Evolutionary conservation across 37 sponge, comb jelly and placozoan genomes (phyloP), one percentile per base, ranked within the genome.

Genomic region (Spongia lamella): DNA sequence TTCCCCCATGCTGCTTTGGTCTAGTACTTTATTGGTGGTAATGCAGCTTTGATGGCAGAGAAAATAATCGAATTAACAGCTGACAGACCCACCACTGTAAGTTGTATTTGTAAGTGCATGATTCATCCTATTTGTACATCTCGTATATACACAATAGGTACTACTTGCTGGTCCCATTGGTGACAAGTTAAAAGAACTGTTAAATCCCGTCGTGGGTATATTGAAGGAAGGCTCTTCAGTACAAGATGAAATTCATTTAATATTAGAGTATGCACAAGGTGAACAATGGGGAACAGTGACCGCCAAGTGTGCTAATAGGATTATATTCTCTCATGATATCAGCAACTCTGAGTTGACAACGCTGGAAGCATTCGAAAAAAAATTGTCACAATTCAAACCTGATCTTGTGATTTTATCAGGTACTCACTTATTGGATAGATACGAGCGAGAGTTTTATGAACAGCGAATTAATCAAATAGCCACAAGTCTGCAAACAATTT

Each of bases 1-100:
- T 32, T 55, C 39, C 22, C 29, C 37, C 29, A 29, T 54, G 35
- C 33, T 22, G 3, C 36, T 76, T 25, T 30, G 22, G 37, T 47
- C 14, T 72, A 94, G 95, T 66, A 82, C 39, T 84, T 75, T 54
- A 79, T 96, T 61, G 96, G 96, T 52, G 96, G 96, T 1, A 96
- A 96, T 86, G 96, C 91, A 51, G 96, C 90, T 27, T 64, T 96
- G 34, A 88, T 96, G 76, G 94, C 89, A 22, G 56, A 79, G 55
- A 89, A 83, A 34, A 70, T 96, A 50, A 40, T 64, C 20, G 43
- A 56, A 33, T 38, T 64, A 15, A 38, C 53, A 4, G 66, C 83
- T 54, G 22, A 52, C 32, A 47, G 38, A 21, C 21, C 74, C 63
- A 71, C 80, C 50, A 25, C 37, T 1, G 22, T 50, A 33, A 20